Percentiles rank a stretch among this genome's conserved stretches.
phyloP scores from a whole-genome alignment of 2,888 invertebrate species.

The Nesidiocoris tenuis region DNA sequence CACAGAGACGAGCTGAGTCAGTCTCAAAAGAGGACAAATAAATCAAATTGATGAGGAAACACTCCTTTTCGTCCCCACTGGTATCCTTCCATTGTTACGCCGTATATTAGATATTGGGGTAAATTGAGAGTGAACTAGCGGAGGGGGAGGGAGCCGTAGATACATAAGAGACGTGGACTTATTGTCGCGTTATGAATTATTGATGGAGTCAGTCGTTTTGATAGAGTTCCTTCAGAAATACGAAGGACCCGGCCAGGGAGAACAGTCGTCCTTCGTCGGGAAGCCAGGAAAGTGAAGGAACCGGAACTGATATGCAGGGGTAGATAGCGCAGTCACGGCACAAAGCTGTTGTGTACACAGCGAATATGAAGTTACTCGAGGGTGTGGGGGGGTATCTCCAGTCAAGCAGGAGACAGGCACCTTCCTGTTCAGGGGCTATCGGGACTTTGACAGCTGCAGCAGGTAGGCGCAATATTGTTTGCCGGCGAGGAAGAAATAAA shows the following conservation, averaged over 20 bases:
- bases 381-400: background rate
- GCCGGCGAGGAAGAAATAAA: too few relatives aligned
- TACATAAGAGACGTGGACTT: background rate
- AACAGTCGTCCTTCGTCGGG: background rate
- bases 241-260: background rate
- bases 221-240: background rate
- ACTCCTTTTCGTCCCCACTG: background rate
- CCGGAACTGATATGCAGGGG: background rate
- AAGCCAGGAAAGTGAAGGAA: background rate
- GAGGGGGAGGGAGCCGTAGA: background rate
- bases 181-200: slow-evolving; percentile 30
- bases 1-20: background rate
- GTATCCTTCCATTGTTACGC: background rate
- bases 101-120: slow-evolving; percentile 8
- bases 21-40: background rate
- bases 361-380: background rate
- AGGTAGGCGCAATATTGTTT: too few relatives aligned
- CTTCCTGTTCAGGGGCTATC: background rate
- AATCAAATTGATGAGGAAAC: background rate
- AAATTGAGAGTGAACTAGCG: slow-evolving; percentile 10
- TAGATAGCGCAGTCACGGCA: slow-evolving; percentile 6
- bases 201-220: slow-evolving; percentile 2
- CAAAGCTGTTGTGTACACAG: background rate
- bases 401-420: background rate
- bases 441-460: too few relatives aligned